These are phyloP conservation scores for Pteronotus mesoamericanus DNA, from an alignment of 2,797 vertebrate genomes.

Conservation along the genomic window DNA sequence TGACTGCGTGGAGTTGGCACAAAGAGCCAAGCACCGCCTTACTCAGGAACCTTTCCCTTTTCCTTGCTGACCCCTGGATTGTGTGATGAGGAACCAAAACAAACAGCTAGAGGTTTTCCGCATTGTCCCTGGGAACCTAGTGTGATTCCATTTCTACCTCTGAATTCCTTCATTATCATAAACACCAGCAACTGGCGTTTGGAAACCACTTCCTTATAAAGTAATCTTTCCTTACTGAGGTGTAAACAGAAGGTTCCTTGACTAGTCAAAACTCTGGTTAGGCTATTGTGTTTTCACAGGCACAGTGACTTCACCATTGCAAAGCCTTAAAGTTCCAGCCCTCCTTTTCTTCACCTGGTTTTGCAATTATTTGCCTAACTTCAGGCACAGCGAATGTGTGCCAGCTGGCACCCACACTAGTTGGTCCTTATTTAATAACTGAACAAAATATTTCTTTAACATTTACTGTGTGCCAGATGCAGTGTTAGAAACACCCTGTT, in stretches of 20 bases:
- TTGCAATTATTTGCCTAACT: background rate
- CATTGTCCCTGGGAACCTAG: constrained; percentile 46
- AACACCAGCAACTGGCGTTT: constrained; percentile 46
- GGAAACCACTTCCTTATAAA: constrained; percentile 62
- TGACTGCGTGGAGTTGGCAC: background rate
- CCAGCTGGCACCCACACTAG: background rate
- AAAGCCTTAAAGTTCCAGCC: background rate
- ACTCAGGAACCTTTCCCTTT: background rate
- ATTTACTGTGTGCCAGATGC: background rate
- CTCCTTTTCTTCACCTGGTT: background rate
- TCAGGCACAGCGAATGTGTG: background rate
- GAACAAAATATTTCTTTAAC: background rate
- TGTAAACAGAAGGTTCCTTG: constrained; percentile 42
- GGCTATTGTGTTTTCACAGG: background rate
- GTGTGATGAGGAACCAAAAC: constrained; percentile 51
- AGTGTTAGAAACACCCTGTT: background rate
- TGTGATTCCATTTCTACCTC: constrained; percentile 15
- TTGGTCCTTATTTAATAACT: background rate
- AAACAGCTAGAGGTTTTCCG: constrained; percentile 17
- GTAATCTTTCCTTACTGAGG: background rate
- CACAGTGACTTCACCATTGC: background rate
- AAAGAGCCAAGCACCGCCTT: background rate
- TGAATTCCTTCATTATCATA: constrained; percentile 40
- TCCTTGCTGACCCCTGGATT: constrained; percentile 1
- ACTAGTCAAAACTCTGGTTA: background rate